phyloP scores from a whole-genome alignment of 1,140 invertebrate genomes.

The Eriosoma lanigerum region DNA sequence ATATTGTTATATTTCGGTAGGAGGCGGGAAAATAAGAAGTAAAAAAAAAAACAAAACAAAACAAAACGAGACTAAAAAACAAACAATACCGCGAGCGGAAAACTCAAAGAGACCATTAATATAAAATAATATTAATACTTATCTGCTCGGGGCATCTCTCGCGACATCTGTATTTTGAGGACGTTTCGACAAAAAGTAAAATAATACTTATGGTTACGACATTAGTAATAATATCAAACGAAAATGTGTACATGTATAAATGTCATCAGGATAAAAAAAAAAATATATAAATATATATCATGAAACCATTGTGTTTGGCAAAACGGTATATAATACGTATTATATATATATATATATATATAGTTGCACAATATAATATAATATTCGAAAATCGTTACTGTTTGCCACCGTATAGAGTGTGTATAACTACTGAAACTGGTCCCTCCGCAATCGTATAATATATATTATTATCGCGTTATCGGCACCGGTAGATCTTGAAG shows the following conservation, averaged over 20 bases:
- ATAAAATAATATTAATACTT: background rate
- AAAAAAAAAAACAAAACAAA: slow-evolving; percentile 14
- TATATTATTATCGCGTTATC: slow-evolving; percentile 22
- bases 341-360: background rate
- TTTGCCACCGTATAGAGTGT: background rate
- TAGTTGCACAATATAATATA: background rate
- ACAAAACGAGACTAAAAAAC: background rate
- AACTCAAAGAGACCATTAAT: background rate
- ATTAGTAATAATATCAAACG: background rate
- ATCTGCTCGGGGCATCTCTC: slow-evolving; percentile 40
- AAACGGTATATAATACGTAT: background rate
- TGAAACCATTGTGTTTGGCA: slow-evolving; percentile 7
- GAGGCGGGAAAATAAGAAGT: background rate
- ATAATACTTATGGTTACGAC: slow-evolving; percentile 9
- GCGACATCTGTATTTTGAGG: slow-evolving; percentile 29
- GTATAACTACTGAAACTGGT: background rate
- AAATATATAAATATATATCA: background rate
- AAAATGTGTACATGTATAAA: background rate
- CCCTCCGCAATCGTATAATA: background rate
- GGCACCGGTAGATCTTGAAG: slow-evolving; percentile 21
- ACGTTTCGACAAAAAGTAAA: slow-evolving; percentile 46
- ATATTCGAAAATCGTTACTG: slow-evolving; percentile 33
- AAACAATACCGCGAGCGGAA: background rate
- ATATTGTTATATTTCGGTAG: no score
- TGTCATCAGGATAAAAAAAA: background rate